phyloP scores from a whole-genome alignment of 2,888 invertebrate genomes.

The Entomobrya proxima region DNA sequence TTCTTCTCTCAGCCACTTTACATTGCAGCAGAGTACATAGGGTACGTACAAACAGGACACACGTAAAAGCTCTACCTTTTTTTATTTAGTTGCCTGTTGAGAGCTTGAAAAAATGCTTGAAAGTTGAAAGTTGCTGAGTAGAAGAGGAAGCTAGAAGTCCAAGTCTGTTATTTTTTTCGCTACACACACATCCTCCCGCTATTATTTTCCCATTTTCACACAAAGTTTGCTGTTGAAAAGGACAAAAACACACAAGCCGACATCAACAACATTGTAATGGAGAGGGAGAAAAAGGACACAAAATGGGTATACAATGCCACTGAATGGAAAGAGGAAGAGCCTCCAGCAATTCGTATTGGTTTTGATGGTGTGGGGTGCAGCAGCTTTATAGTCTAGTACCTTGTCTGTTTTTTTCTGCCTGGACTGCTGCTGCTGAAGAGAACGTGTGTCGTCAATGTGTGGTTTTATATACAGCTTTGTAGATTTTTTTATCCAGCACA shows the following conservation, averaged over 20 bases:
- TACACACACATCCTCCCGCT: neutral
- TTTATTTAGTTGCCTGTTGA: too few relatives aligned
- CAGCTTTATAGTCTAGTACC: too few relatives aligned
- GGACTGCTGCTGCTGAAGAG: neutral
- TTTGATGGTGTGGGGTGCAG: neutral
- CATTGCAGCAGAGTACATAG: neutral
- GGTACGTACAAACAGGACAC: too few relatives aligned
- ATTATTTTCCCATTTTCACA: conserved; percentile 57
- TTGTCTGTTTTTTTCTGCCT: neutral
- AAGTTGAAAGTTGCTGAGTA: too few relatives aligned
- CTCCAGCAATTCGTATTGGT: conserved; percentile 48
- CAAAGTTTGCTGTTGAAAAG: conserved; percentile 19
- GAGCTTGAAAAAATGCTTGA: too few relatives aligned
- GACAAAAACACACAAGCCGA: neutral
- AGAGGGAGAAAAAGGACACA: conserved; percentile 19
- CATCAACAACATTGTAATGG: neutral
- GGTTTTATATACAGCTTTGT: neutral
- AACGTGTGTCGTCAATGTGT: neutral
- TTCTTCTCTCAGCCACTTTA: neutral
- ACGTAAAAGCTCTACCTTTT: too few relatives aligned
- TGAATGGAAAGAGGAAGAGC: conserved; percentile 34
- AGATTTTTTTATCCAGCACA: neutral
- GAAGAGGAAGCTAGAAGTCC: neutral
- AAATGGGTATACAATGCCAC: neutral
- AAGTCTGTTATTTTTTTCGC: neutral